These are phyloP conservation scores for Brachionichthys hirsutus DNA, from an alignment of 2,113 vertebrate species.

Conservation along the genomic window DNA sequence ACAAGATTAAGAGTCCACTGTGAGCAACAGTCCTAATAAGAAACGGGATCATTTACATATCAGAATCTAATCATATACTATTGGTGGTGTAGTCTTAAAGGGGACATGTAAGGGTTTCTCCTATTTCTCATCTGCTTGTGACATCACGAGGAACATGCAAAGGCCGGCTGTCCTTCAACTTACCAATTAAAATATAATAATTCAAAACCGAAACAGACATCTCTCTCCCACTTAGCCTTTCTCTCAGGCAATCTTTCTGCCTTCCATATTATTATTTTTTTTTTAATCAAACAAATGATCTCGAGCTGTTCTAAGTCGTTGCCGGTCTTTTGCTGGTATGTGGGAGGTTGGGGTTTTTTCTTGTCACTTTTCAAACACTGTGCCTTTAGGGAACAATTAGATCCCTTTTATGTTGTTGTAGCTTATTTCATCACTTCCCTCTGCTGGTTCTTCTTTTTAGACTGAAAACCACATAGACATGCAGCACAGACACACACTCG, in stretches of 20 bases:
- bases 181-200: neutral
- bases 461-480: conserved; percentile 11
- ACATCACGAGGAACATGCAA: conserved; percentile 1
- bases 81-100: conserved; percentile 20
- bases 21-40: neutral
- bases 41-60: neutral
- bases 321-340: conserved; percentile 2
- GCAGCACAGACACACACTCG: neutral
- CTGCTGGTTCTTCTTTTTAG: conserved; percentile 33
- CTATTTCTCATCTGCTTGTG: conserved; percentile 2
- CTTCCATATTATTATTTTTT: neutral
- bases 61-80: conserved; percentile 16
- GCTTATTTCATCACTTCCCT: conserved; percentile 61
- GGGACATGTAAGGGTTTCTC: conserved; percentile 17
- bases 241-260: neutral
- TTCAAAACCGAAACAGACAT: conserved; percentile 1
- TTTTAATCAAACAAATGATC: neutral
- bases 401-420: conserved; percentile 57
- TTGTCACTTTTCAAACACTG: conserved; percentile 43
- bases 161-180: neutral
- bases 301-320: neutral
- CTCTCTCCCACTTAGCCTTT: conserved; percentile 12
- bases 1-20: neutral
- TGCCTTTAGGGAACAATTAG: conserved; percentile 62
- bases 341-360: conserved; percentile 46